Evolutionary conservation across 2,113 vertebrate species (phyloP).

Genomic region (Coptodon bakossiorum): DNA sequence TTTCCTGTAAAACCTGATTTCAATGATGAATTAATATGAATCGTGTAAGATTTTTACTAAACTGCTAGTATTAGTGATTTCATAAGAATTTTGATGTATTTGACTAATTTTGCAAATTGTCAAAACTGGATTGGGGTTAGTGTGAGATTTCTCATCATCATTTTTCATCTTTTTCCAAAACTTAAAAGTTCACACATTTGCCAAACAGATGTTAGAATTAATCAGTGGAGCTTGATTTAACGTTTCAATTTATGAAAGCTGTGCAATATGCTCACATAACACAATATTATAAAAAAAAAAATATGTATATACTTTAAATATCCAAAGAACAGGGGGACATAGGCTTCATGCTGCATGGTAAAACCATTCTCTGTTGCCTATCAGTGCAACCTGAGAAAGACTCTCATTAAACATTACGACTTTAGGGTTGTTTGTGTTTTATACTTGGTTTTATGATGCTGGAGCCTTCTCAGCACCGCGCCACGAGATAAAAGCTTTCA

Average conservation of each 20-base stretch:
- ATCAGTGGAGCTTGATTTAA: background rate
- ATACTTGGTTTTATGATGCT: conserved; percentile 85
- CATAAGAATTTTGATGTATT: background rate
- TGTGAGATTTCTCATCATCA: background rate
- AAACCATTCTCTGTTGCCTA: conserved; percentile 61
- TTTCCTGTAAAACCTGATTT: background rate
- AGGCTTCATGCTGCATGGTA: conserved; percentile 43
- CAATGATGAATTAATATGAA: background rate
- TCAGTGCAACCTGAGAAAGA: conserved; percentile 76
- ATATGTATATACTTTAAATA: background rate
- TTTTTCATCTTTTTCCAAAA: background rate
- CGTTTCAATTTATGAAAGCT: background rate
- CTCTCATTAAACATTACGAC: conserved; percentile 87
- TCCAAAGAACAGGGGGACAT: background rate
- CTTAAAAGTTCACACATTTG: background rate
- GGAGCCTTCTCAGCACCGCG: conserved; percentile 79
- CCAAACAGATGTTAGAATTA: background rate
- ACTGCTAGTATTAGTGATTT: background rate
- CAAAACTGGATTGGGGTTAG: background rate
- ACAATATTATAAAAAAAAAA: background rate
- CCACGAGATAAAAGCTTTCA: conserved; percentile 81
- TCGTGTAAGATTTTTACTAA: background rate
- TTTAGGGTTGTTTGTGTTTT: conserved; percentile 85
- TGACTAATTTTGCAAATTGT: background rate
- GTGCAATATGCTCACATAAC: background rate